Evolutionary conservation across 2,797 vertebrate genomes (phyloP), one percentile per base, ranked within the genome.

Genomic region (Anguilla anguilla): DNA sequence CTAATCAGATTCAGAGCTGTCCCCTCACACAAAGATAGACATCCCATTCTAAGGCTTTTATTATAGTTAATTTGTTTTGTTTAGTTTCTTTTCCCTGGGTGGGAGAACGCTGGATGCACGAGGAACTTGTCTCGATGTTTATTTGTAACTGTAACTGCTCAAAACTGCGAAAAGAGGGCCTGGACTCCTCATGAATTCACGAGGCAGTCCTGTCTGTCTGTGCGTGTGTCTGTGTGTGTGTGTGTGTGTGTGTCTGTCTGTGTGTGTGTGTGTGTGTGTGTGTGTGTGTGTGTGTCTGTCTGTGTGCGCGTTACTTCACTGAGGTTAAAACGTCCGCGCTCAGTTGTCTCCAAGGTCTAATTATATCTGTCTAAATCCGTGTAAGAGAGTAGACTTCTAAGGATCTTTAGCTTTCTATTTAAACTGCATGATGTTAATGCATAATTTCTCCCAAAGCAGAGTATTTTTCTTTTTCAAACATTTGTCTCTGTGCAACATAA

Each of bases 231-330:
- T n/a, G n/a, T n/a, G n/a, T n/a, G n/a, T n/a, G n/a, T n/a, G n/a
- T n/a, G n/a, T n/a, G n/a, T n/a, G n/a, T n/a, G n/a, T n/a, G n/a
- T n/a, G n/a, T n/a, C n/a, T n/a, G n/a, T n/a, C n/a, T n/a, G n/a
- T n/a, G n/a, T n/a, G n/a, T n/a, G n/a, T n/a, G n/a, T n/a, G n/a
- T n/a, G n/a, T n/a, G n/a, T n/a, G n/a, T n/a, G n/a, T n/a, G n/a
- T n/a, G n/a, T n/a, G n/a, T n/a, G n/a, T n/a, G n/a, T n/a, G n/a
- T n/a, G n/a, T n/a, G n/a, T n/a, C n/a, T n/a, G n/a, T n/a, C n/a
- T n/a, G n/a, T n/a, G n/a, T n/a, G n/a, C n/a, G n/a, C n/a, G n/a
- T 86, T 86, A 67, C 90, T 88, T 88, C 57, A 88, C 87, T 81
- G 69, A 67, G 83, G 89, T 89, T 87, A 46, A 90, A 79, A 85